Conservation (phyloP, 1,140 invertebrate genomes). For the Drosophila lini region DNA sequence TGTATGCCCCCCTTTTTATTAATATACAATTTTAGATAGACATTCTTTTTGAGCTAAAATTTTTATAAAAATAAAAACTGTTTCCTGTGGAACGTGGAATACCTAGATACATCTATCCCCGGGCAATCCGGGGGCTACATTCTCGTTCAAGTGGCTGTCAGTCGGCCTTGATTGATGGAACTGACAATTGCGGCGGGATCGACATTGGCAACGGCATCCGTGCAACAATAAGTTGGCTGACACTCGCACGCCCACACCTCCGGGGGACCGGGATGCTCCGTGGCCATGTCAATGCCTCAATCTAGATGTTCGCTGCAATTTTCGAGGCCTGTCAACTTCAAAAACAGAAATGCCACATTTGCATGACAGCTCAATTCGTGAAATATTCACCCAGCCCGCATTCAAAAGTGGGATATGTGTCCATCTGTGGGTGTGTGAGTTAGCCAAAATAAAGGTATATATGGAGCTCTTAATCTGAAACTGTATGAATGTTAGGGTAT, state of each 20-base stretch:
- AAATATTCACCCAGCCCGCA: constrained; percentile 62
- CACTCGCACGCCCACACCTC: constrained; percentile 26
- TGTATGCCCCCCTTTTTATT: neutral
- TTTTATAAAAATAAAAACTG: neutral
- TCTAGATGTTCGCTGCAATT: constrained; percentile 71
- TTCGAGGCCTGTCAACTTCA: constrained; percentile 77
- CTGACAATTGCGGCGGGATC: constrained; percentile 69
- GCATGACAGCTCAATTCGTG: constrained; percentile 82
- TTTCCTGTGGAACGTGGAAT: neutral
- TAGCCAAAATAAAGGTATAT: constrained; percentile 31
- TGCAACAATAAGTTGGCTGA: constrained; percentile 47
- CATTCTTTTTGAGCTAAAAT: neutral
- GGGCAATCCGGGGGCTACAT: constrained; percentile 7
- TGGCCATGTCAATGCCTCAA: constrained; percentile 44
- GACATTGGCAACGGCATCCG: constrained; percentile 28
- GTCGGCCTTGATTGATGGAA: constrained; percentile 67
- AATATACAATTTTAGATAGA: neutral
- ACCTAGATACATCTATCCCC: neutral
- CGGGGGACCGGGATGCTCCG: neutral
- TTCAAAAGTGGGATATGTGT: constrained; percentile 16
- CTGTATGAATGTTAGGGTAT: constrained; percentile 32
- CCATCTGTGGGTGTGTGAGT: constrained; percentile 21
- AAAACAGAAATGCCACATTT: constrained; percentile 81
- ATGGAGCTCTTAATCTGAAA: constrained; percentile 24
- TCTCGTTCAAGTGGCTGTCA: constrained; percentile 58